A percentile compares a stretch with the other conserved stretches of the same genome.
phyloP scores from a whole-genome alignment of 2,113 vertebrate genomes.

The Leucoraja erinaceus region DNA sequence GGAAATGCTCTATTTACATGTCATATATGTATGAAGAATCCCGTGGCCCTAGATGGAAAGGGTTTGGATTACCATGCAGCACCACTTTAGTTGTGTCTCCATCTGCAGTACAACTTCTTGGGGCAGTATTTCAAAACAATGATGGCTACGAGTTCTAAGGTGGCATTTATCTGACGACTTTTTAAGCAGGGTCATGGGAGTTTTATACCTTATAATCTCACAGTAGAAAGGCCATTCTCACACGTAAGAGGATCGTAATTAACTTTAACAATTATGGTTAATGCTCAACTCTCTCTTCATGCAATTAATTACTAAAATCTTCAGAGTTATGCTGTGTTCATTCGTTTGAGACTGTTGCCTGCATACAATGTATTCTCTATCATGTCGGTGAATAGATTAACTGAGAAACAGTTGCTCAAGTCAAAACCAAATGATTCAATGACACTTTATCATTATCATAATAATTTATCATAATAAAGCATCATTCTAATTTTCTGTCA shows the following conservation, averaged over 20 bases:
- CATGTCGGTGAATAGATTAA: background rate
- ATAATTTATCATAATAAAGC: too few species aligned
- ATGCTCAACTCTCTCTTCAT: background rate
- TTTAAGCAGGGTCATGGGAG: background rate
- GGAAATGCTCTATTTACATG: too few species aligned
- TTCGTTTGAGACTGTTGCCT: background rate
- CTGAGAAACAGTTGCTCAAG: background rate
- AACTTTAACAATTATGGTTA: background rate
- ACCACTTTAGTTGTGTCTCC: background rate
- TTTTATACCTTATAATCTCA: background rate
- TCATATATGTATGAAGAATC: too few species aligned
- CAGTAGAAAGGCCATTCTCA: background rate
- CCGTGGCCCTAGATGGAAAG: background rate
- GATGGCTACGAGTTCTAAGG: background rate
- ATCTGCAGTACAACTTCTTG: background rate
- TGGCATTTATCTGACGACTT: background rate
- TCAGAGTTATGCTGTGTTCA: background rate
- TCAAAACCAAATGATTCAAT: background rate
- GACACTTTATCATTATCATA: too few species aligned
- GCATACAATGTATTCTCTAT: background rate
- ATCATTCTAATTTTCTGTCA: background rate
- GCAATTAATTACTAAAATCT: constrained; percentile 5
- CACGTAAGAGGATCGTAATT: background rate
- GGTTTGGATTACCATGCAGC: background rate
- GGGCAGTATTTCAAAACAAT: background rate